Evolutionary conservation across 2,888 invertebrate genomes (phyloP).

Genomic region (Leptinotarsa haldemani): DNA sequence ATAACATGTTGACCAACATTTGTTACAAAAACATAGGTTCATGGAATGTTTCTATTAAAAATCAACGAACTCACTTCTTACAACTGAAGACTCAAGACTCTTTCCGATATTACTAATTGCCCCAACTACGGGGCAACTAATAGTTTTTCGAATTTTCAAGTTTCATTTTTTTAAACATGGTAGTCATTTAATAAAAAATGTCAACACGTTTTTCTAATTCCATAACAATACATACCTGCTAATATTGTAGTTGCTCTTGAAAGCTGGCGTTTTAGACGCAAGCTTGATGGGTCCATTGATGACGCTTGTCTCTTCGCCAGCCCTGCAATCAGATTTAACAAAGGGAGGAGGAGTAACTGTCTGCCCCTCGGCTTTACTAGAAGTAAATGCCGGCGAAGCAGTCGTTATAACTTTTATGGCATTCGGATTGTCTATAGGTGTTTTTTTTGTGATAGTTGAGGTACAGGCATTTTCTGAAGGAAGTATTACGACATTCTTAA

Average conservation of each 20-base stretch:
- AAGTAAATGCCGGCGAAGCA: conserved; percentile 54
- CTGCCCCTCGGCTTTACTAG: conserved; percentile 44
- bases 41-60: too few relatives aligned
- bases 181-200: too few relatives aligned
- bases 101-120: too few relatives aligned
- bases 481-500: conserved; percentile 52
- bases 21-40: too few relatives aligned
- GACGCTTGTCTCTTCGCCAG: conserved; percentile 55
- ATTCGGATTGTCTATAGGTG: conserved; percentile 62
- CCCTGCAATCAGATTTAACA: conserved; percentile 48
- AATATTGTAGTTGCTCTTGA: conserved; percentile 65
- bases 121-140: too few relatives aligned
- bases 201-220: not conserved
- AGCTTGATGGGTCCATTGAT: conserved; percentile 69
- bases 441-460: conserved; percentile 8
- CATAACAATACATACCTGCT: conserved; percentile 58
- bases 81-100: too few relatives aligned
- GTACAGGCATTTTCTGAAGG: conserved; percentile 30
- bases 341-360: conserved; percentile 39
- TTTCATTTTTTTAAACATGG: too few relatives aligned
- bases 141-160: not conserved
- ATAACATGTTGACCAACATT: too few relatives aligned
- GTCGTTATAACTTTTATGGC: conserved; percentile 64
- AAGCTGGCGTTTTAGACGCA: conserved; percentile 65
- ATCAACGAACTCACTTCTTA: too few relatives aligned